Evolutionary conservation across 2,888 invertebrate species (phyloP), one percentile per base, ranked within the genome.

Genomic region (Drosophila prostipennis): DNA sequence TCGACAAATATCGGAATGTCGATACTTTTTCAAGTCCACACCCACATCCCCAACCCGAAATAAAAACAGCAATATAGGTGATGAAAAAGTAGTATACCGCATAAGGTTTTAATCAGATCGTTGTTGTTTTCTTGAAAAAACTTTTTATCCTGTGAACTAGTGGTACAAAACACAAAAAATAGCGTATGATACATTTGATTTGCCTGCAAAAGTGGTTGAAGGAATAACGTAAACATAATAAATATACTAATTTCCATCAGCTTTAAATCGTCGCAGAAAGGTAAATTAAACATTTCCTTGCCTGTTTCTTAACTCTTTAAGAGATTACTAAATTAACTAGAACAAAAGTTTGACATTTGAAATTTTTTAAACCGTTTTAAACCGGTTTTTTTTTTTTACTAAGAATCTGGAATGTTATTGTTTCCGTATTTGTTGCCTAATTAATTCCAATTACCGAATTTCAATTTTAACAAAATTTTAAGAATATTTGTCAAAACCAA

Each of bases 41-140:
- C 26, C 6, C 26, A 2, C 4, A 2, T 3, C 23, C 23, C 23
- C 2, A 6, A 2, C 26, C 26, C 26, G 26, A 5, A n/a, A 32
- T 46, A 6, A 6, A 46, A 32, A 46, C 46, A 32, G 6, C 14
- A 16, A 32, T 10, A 14, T 46, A 46, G 46, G 46, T 46, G 46
- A 46, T 46, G 46, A 46, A 46, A 46, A 46, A 46, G 46, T 46
- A 46, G 46, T 46, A 61, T 58, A 48, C 61, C 58, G 53, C 52
- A 77, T 65, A 63, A 80, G 39, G 13, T 46, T 46, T 46, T 46
- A 46, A 55, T 74, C 19, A 53, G 52, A 39, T 43, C 43, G 54
- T 65, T 49, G 7, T 36, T 39, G 7, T 36, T 39, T 23, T 59
- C 34, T 32, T 46, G 29, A 29, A 29, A 46, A 14, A 32, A 14